These are phyloP conservation scores for Staurois parvus DNA, from an alignment of 2,797 vertebrate species.

Conservation along the genomic window DNA sequence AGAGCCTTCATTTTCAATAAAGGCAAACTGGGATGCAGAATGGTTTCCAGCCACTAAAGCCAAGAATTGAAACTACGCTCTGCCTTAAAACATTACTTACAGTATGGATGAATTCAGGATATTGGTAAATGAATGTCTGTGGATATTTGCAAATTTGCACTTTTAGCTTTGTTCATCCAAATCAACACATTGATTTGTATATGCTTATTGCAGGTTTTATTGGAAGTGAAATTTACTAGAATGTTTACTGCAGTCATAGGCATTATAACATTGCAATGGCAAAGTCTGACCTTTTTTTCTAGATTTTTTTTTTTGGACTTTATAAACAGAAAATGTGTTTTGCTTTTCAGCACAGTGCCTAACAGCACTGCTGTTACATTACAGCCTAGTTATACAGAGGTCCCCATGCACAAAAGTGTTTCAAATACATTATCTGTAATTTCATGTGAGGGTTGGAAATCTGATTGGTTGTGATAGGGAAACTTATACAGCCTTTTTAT, in stretches of 20 bases:
- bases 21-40: constrained; percentile 59
- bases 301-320: background rate
- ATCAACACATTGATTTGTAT: constrained; percentile 25
- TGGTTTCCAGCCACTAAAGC: constrained; percentile 57
- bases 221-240: constrained; percentile 7
- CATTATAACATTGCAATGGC: background rate
- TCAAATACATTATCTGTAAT: too few species aligned
- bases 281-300: background rate
- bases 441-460: too few species aligned
- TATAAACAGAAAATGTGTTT: background rate
- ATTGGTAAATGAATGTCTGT: constrained; percentile 34
- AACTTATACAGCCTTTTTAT: background rate
- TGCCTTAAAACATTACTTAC: constrained; percentile 49
- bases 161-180: constrained; percentile 42
- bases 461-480: too few species aligned
- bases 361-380: background rate
- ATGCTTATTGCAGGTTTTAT: constrained; percentile 4
- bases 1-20: constrained; percentile 61
- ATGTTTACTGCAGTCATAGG: background rate
- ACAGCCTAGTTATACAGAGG: background rate
- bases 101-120: constrained; percentile 26
- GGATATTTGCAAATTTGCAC: constrained; percentile 27
- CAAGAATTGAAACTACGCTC: constrained; percentile 47
- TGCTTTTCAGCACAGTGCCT: background rate
- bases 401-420: too few species aligned